Conservation (phyloP, 2,113 vertebrate genomes). For the Phoxinus phoxinus region DNA sequence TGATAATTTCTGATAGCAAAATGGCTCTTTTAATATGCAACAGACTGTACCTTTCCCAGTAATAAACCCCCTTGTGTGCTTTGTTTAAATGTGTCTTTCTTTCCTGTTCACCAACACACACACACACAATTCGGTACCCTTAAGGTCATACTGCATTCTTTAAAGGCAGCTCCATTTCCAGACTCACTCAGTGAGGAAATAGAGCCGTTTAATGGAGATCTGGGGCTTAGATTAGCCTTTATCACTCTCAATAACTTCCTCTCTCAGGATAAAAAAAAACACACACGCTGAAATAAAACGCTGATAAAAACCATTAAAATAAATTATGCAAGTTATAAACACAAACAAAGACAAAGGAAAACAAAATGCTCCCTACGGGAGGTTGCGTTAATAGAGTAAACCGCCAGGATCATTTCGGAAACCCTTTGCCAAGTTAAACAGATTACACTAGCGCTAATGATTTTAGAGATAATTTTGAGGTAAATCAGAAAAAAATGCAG, state of each 20-base stretch:
- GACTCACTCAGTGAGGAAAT: slow-evolving; percentile 64
- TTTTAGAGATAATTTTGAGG: slow-evolving; percentile 54
- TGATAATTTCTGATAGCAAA: not conserved
- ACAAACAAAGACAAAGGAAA: slow-evolving; percentile 58
- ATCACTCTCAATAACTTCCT: slow-evolving; percentile 65
- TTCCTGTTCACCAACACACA: slow-evolving; percentile 34
- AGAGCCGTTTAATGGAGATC: slow-evolving; percentile 68
- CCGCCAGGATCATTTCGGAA: slow-evolving; percentile 40
- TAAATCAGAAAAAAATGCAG: slow-evolving; percentile 48
- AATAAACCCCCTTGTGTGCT: not conserved
- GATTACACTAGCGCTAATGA: slow-evolving; percentile 40
- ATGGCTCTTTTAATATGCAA: not conserved
- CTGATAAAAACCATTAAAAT: slow-evolving; percentile 67
- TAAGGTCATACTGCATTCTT: slow-evolving; percentile 61
- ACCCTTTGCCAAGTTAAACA: slow-evolving; percentile 51
- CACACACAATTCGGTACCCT: slow-evolving; percentile 21
- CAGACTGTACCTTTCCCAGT: not conserved
- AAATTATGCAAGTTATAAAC: slow-evolving; percentile 58
- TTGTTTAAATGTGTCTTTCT: slow-evolving; percentile 2
- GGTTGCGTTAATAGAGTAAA: slow-evolving; percentile 58
- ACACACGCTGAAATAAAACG: slow-evolving; percentile 58
- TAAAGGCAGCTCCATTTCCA: slow-evolving; percentile 65
- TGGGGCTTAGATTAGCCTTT: slow-evolving; percentile 67
- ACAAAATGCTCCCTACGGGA: slow-evolving; percentile 53
- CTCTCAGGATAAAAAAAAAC: slow-evolving; percentile 55